These are phyloP conservation scores for Brevipalpus yothersi DNA, from an alignment of 1,140 invertebrate species.

Conservation along the genomic window DNA sequence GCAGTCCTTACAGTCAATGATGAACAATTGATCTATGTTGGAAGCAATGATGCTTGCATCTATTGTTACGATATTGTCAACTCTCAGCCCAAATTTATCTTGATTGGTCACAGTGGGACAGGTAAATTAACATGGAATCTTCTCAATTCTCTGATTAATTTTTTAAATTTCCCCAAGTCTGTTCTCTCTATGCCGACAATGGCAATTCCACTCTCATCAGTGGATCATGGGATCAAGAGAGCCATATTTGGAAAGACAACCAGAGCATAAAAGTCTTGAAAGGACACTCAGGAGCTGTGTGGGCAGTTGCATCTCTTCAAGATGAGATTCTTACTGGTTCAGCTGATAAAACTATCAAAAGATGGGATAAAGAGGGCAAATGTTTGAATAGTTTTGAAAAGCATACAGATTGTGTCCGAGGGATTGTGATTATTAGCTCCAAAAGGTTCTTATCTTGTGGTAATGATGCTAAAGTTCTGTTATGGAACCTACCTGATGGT, in stretches of 20 bases:
- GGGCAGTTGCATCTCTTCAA: slow-evolving; percentile 41
- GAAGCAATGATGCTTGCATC: slow-evolving; percentile 63
- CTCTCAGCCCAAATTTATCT: slow-evolving; percentile 27
- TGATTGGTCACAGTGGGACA: slow-evolving; percentile 54
- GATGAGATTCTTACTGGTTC: slow-evolving; percentile 49
- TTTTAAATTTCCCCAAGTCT: slow-evolving; percentile 28
- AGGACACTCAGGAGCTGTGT: slow-evolving; percentile 60
- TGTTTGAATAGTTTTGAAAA: slow-evolving; percentile 24
- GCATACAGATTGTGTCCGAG: slow-evolving; percentile 73
- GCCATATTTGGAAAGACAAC: slow-evolving; percentile 42
- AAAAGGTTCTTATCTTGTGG: slow-evolving; percentile 57
- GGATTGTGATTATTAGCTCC: slow-evolving; percentile 35
- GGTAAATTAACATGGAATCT: neutral
- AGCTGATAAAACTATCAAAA: slow-evolving; percentile 66
- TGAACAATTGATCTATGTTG: slow-evolving; percentile 52
- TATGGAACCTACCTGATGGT: slow-evolving; percentile 45
- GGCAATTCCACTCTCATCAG: slow-evolving; percentile 33
- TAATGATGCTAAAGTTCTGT: slow-evolving; percentile 61
- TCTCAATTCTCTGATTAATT: slow-evolving; percentile 19
- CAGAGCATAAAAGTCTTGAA: slow-evolving; percentile 30
- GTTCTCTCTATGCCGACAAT: slow-evolving; percentile 31
- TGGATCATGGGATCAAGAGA: slow-evolving; percentile 74
- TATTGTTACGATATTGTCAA: slow-evolving; percentile 38
- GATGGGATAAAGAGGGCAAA: slow-evolving; percentile 38
- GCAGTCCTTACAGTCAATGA: slow-evolving; percentile 40